phyloP scores from a whole-genome alignment of 2,797 vertebrate species.

The Pangasius djambal region DNA sequence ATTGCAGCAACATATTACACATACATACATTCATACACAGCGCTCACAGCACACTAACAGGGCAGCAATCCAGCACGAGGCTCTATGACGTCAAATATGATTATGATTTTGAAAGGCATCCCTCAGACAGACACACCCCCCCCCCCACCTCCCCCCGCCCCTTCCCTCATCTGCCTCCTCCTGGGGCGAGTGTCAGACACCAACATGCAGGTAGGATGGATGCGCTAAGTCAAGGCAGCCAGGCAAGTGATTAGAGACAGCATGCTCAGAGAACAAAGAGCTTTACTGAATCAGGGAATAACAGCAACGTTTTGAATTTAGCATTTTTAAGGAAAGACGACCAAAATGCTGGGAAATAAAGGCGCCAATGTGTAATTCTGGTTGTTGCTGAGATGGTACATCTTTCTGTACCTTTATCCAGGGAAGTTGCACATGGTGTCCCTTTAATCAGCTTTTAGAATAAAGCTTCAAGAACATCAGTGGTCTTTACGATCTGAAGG shows the following conservation, averaged over 20 bases:
- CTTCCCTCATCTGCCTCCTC: conserved; percentile 38
- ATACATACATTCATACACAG: conserved; percentile 4
- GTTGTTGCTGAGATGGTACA: background rate
- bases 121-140: conserved; percentile 34
- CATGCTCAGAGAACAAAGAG: background rate
- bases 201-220: conserved; percentile 27
- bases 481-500: too few relatives aligned
- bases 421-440: too few relatives aligned
- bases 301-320: background rate
- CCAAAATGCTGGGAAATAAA: background rate
- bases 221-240: conserved; percentile 5
- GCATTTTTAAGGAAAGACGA: background rate
- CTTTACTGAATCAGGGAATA: background rate
- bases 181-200: conserved; percentile 32
- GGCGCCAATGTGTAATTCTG: background rate
- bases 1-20: background rate
- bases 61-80: conserved; percentile 33
- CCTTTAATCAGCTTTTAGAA: too few relatives aligned
- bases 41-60: conserved; percentile 17
- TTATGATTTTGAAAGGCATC: conserved; percentile 46
- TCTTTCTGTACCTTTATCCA: background rate
- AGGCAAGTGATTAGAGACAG: conserved; percentile 38
- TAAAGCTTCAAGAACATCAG: background rate
- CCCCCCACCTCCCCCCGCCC: background rate
- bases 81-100: conserved; percentile 39